Evolutionary conservation across 2,797 vertebrate genomes (phyloP), one percentile per base, ranked within the genome.

Genomic region (Myripristis murdjan): DNA sequence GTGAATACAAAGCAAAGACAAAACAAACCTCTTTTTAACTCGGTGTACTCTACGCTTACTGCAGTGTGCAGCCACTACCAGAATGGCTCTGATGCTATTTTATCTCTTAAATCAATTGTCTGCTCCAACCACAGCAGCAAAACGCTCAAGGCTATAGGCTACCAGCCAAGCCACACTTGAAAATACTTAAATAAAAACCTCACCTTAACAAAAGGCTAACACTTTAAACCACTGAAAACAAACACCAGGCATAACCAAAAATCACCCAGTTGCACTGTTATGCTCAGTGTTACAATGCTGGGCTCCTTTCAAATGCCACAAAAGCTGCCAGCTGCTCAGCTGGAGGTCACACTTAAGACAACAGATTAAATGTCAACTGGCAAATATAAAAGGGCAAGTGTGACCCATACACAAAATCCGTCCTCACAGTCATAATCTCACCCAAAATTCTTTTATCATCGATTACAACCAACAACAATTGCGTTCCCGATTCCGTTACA

Each of bases 291-390:
- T 52, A 2, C 14, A 52, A 37, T 37, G 24, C 28, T 35, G 24
- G 12, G 23, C 47, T 56, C 41, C 10, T 47, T 20, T 63, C 47
- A 53, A 70, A 73, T 33, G 23, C 26, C 58, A 52, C 10, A 47
- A 15, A 53, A 51, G 56, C 72, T 47, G 57, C 62, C 64, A 48
- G 54, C 49, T 63, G 44, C n/a, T 23, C 8, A 53, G 47, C 56
- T 22, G 18, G 15, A 3, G 4, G 18, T 24, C 43, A 49, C 59
- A 73, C 28, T 39, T 44, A 28, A 14, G 22, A 73, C 39, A 33
- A 35, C 39, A 39, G 37, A 24, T 63, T 64, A 75, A 70, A 69
- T 66, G 59, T 68, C 59, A 82, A 28, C 55, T 49, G 49, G 43
- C 33, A 58, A 0, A 11, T 16, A 52, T 39, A 51, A 53, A 31